Base-by-base conservation (phyloP, 2,113 vertebrate genomes). In the Psettodes erumei region DNA sequence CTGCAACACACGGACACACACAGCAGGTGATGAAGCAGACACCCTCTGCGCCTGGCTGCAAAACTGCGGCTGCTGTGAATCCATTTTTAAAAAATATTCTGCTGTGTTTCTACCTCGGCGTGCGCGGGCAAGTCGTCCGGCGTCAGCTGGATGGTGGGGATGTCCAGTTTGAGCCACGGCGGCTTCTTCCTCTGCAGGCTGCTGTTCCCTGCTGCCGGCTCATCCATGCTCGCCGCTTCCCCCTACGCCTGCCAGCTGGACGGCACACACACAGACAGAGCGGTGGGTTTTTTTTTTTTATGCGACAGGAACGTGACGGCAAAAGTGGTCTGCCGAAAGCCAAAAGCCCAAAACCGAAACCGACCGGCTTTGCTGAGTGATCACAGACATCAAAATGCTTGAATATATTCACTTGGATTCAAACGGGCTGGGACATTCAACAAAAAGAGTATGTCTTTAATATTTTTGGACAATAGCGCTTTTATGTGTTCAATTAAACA, bases 141-240 rank as follows among this genome's bases (percentile, higher is more conserved):
- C 0, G 92, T 81, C 0, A 87, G 54, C 10, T 90, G 23, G 0
- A 95, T 87, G 42, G 72, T 81, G 0, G 96, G 98, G 70, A 97
- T 96, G 88, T 99, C 96, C 89, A 98, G 85, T 89, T 93, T 95
- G 21, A 98, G 91, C 96, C 97, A 96, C 27, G 97, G 96, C 0
- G 97, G 97, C 87, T 99, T 98, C 86, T 98, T 99, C 70, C 95
- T 92, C 91, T 96, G 96, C 75, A 98, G 93, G 81, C 96, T 97
- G 93, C 94, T 96, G 0, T 90, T 94, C 87, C n/a, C 94, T 95
- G 82, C 84, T 88, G 76, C 85, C 0, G 8, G 83, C 85, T 98
- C 95, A 19, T 92, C 93, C 97, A 98, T 99, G 28, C 67, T 93
- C 88, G 6, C 56, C 27, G 67, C 58, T 12, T 68, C 56, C 69